Evolutionary conservation across 2,113 vertebrate genomes (phyloP).

Genomic region (Amazona vittata): DNA sequence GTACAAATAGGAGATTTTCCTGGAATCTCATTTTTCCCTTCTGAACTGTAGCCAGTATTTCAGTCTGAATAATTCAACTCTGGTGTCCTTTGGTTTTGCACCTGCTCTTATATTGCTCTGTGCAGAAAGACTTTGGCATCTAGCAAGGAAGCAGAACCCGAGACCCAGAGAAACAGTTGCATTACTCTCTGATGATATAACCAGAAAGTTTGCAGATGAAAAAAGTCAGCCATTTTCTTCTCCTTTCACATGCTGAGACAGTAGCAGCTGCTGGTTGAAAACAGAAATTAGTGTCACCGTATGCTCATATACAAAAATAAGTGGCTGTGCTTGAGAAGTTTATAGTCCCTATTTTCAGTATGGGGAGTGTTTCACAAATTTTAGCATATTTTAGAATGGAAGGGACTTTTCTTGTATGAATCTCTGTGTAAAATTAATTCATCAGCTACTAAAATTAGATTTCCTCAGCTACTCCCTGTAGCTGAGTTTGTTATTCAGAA

Average conservation of each 20-base stretch:
- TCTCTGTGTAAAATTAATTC: background rate
- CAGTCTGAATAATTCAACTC: background rate
- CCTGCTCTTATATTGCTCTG: background rate
- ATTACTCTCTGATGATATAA: background rate
- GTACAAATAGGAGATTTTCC: background rate
- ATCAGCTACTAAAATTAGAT: background rate
- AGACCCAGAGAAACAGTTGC: background rate
- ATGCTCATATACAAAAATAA: background rate
- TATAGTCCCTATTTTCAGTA: background rate
- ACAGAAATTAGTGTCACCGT: background rate
- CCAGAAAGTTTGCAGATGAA: background rate
- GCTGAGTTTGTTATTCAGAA: background rate
- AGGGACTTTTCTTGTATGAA: background rate
- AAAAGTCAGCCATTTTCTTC: background rate
- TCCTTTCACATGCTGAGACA: background rate
- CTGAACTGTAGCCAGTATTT: background rate
- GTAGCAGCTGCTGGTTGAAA: background rate
- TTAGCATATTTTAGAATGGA: background rate
- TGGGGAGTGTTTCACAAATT: background rate
- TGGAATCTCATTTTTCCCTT: background rate
- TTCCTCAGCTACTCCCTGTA: background rate
- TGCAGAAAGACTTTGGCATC: background rate
- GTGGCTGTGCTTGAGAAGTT: background rate
- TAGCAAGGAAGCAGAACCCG: background rate
- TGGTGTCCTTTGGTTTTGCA: background rate